A percentile compares a stretch with the other conserved stretches of the same genome.
phyloP scores from a whole-genome alignment of 1,140 invertebrate genomes.

The Cardiocondyla obscurior region DNA sequence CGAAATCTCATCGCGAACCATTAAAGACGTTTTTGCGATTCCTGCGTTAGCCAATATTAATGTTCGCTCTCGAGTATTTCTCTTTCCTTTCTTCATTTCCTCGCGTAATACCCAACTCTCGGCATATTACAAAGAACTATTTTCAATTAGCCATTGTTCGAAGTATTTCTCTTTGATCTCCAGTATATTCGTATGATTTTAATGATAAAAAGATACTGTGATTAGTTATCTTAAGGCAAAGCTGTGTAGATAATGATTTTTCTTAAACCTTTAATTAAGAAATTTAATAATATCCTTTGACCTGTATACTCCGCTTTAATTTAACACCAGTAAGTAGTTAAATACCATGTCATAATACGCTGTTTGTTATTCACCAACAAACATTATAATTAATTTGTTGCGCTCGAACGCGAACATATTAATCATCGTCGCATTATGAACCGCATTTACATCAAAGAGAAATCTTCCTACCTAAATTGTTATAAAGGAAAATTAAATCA shows the following conservation, averaged over 20 bases:
- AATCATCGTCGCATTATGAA: background rate
- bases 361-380: background rate
- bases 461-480: background rate
- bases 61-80: background rate
- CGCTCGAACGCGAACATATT: background rate
- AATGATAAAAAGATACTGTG: background rate
- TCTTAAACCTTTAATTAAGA: background rate
- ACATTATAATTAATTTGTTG: constrained; percentile 27
- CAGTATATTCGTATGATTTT: background rate
- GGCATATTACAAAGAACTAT: constrained; percentile 12
- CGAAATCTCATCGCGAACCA: background rate
- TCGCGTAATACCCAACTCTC: background rate
- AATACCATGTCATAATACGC: background rate
- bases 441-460: background rate
- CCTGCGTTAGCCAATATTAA: constrained; percentile 8
- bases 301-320: background rate
- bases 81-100: background rate
- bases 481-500: background rate
- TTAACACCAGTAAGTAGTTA: constrained; percentile 16
- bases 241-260: background rate
- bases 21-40: constrained; percentile 30
- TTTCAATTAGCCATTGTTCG: constrained; percentile 24
- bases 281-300: background rate
- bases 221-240: constrained; percentile 25
- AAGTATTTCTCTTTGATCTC: constrained; percentile 24